These are phyloP conservation scores for Saturnia japonica DNA, from an alignment of 2,888 invertebrate species.

Conservation along the genomic window DNA sequence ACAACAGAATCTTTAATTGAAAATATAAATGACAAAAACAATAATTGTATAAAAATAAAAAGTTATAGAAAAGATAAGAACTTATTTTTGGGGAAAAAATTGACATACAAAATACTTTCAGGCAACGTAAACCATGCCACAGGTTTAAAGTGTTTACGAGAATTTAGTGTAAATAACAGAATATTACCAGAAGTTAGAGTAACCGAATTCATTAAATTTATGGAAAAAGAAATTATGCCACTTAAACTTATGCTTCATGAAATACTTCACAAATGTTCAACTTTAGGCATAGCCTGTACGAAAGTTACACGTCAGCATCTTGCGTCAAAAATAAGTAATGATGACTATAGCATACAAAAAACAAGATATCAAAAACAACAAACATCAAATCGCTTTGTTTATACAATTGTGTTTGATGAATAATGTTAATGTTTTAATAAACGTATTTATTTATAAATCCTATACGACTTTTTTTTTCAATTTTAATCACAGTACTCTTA, in stretches of 20 bases:
- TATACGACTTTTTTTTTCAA: slow-evolving; percentile 19
- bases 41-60: slow-evolving; percentile 1
- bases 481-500: not conserved
- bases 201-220: slow-evolving; percentile 48
- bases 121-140: not conserved
- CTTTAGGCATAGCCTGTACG: slow-evolving; percentile 42
- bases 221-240: slow-evolving; percentile 65
- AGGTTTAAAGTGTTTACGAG: not conserved
- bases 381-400: slow-evolving; percentile 67
- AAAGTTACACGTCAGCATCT: slow-evolving; percentile 26
- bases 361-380: slow-evolving; percentile 29
- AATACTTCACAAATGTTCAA: slow-evolving; percentile 55
- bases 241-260: slow-evolving; percentile 58
- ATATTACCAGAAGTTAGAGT: slow-evolving; percentile 54
- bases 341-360: slow-evolving; percentile 23
- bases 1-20: not conserved
- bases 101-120: slow-evolving; percentile 2
- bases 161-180: slow-evolving; percentile 24
- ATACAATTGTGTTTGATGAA: slow-evolving; percentile 64
- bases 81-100: not conserved
- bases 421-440: slow-evolving; percentile 33
- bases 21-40: not conserved
- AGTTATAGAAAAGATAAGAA: not conserved
- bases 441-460: slow-evolving; percentile 22
- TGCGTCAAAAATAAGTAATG: slow-evolving; percentile 25